A percentile compares a stretch with the other conserved stretches of the same genome.
Conservation (phyloP, 2,797 vertebrate species). For the Propithecus perrieri region DNA sequence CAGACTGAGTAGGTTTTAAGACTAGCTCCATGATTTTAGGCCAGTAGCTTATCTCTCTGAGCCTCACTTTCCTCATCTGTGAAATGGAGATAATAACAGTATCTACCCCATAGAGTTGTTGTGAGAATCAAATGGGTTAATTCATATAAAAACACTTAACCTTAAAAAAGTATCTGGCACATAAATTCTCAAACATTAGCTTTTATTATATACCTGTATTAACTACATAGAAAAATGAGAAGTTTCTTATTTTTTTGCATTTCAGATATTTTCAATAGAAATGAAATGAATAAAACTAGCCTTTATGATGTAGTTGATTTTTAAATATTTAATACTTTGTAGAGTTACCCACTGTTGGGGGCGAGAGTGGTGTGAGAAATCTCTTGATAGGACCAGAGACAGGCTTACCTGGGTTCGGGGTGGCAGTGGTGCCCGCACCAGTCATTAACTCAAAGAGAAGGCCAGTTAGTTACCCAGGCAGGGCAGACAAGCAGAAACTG, state of each 20-base stretch:
- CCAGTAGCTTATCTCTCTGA: background rate
- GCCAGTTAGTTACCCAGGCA: background rate
- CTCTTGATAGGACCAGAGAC: background rate
- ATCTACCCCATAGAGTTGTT: background rate
- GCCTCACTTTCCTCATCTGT: background rate
- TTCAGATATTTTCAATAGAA: constrained; percentile 13
- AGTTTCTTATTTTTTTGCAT: background rate
- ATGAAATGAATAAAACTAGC: background rate
- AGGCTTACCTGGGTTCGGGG: background rate
- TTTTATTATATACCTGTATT: background rate
- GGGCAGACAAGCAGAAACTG: background rate
- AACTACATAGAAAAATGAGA: background rate
- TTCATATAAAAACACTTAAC: background rate
- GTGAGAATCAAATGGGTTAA: background rate
- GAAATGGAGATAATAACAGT: background rate
- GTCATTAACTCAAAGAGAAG: background rate
- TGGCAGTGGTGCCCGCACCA: accelerated
- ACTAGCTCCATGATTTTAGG: background rate
- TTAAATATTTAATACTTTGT: constrained; percentile 7
- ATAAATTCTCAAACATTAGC: background rate
- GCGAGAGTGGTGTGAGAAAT: background rate
- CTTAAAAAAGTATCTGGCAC: background rate
- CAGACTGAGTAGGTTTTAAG: background rate
- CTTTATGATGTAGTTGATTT: constrained; percentile 1
- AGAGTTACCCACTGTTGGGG: background rate